Evolutionary conservation across 2,113 vertebrate species (phyloP).

Genomic region (Alligator sinensis): DNA sequence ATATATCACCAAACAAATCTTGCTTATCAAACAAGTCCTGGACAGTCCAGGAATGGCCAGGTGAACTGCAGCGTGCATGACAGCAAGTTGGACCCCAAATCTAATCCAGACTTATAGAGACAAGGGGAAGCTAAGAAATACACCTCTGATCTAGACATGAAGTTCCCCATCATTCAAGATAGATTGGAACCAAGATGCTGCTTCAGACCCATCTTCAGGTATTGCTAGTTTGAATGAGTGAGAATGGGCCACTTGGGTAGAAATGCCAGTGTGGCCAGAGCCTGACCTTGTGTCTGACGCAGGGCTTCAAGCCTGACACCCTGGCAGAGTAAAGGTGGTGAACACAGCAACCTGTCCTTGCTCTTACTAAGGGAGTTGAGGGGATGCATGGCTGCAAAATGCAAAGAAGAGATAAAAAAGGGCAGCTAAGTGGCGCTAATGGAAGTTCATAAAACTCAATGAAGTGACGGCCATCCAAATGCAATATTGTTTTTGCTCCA

Average conservation of each 20-base stretch:
- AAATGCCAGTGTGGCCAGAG: rapidly evolving
- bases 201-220: not conserved
- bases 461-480: not conserved
- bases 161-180: not conserved
- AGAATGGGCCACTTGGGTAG: rapidly evolving
- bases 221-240: not conserved
- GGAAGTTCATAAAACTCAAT: constrained; percentile 13
- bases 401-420: not conserved
- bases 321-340: not conserved
- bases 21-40: too few relatives aligned
- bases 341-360: not conserved
- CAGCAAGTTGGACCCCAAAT: not conserved
- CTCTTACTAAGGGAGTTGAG: not conserved
- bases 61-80: not conserved
- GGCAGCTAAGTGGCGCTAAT: not conserved
- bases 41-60: not conserved
- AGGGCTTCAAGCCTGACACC: not conserved
- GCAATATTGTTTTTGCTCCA: constrained; percentile 19
- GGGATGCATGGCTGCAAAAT: not conserved
- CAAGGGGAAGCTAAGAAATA: not conserved
- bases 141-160: not conserved
- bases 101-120: not conserved
- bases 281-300: not conserved
- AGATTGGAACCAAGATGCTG: not conserved
- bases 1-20: too few relatives aligned